Conservation (phyloP, 1,140 invertebrate species). For the Hyposmocoma kahamanoa region DNA sequence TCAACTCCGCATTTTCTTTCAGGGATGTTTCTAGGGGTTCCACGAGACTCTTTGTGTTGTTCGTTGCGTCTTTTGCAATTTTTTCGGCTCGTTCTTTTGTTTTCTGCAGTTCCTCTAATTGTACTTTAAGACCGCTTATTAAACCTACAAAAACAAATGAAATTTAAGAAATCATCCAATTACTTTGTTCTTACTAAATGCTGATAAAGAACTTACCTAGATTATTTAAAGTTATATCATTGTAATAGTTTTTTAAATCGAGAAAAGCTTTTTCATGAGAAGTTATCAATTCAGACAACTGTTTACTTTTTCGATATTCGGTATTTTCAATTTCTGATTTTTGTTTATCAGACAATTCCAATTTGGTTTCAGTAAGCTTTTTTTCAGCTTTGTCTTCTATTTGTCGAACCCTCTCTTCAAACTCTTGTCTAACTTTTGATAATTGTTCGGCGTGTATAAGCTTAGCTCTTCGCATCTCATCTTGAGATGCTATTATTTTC, state of each 20-base stretch:
- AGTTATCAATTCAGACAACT: slow-evolving; percentile 85
- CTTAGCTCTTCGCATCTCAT: slow-evolving; percentile 57
- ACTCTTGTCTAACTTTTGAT: slow-evolving; percentile 79
- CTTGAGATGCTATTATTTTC: slow-evolving; percentile 79
- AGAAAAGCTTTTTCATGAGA: slow-evolving; percentile 89
- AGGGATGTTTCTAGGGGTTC: slow-evolving; percentile 82
- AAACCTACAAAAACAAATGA: slow-evolving; percentile 38
- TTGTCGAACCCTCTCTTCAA: slow-evolving; percentile 84
- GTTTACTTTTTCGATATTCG: slow-evolving; percentile 92
- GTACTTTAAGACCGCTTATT: slow-evolving; percentile 78
- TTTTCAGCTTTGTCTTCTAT: slow-evolving; percentile 86
- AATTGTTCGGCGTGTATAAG: slow-evolving; percentile 75
- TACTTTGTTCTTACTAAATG: too few species aligned
- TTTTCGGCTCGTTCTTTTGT: slow-evolving; percentile 84
- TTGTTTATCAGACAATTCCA: slow-evolving; percentile 83
- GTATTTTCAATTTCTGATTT: slow-evolving; percentile 87
- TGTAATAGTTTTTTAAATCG: slow-evolving; percentile 95
- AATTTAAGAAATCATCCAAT: too few species aligned
- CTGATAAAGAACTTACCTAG: slow-evolving; percentile 76
- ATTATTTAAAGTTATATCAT: slow-evolving; percentile 94
- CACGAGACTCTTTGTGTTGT: slow-evolving; percentile 82
- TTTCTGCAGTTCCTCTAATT: slow-evolving; percentile 88
- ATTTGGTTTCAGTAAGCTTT: slow-evolving; percentile 81
- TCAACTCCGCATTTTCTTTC: slow-evolving; percentile 79
- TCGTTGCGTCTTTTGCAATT: slow-evolving; percentile 69